Evolutionary conservation across 2,797 vertebrate genomes (phyloP).

Genomic region (Channa striata): DNA sequence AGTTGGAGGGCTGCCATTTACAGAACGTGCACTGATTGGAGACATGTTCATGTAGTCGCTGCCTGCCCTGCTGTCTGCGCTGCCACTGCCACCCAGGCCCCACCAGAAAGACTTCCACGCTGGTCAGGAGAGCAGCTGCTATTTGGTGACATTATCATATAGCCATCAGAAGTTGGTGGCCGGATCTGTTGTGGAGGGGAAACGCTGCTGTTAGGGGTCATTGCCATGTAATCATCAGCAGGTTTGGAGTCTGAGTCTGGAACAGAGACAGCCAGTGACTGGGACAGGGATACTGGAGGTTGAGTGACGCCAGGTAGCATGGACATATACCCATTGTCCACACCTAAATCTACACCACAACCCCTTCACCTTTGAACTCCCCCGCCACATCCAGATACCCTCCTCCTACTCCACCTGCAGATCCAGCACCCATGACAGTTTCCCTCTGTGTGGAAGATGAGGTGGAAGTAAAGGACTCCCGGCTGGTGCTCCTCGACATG

Average conservation of each 20-base stretch:
- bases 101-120: slow-evolving; percentile 75
- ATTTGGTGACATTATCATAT: slow-evolving; percentile 88
- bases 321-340: slow-evolving; percentile 86
- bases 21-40: slow-evolving; percentile 82
- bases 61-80: slow-evolving; percentile 79
- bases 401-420: slow-evolving; percentile 55
- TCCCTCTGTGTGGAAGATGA: slow-evolving; percentile 70
- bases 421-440: slow-evolving; percentile 54
- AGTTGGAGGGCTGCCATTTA: slow-evolving; percentile 79
- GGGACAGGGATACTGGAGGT: slow-evolving; percentile 75
- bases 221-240: slow-evolving; percentile 87
- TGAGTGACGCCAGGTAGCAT: slow-evolving; percentile 86
- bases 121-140: slow-evolving; percentile 85
- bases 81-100: slow-evolving; percentile 78
- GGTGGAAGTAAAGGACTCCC: slow-evolving; percentile 77
- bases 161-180: slow-evolving; percentile 79
- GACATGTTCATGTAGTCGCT: slow-evolving; percentile 92
- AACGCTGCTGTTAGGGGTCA: slow-evolving; percentile 85
- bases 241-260: slow-evolving; percentile 79
- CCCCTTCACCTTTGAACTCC: slow-evolving; percentile 73
- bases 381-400: slow-evolving; percentile 82
- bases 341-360: slow-evolving; percentile 54
- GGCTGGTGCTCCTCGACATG: slow-evolving; percentile 85
- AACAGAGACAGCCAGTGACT: slow-evolving; percentile 75
- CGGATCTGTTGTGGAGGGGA: slow-evolving; percentile 85